These are phyloP conservation scores for Malurus elegans DNA, from an alignment of 2,113 vertebrate genomes.

Conservation along the genomic window DNA sequence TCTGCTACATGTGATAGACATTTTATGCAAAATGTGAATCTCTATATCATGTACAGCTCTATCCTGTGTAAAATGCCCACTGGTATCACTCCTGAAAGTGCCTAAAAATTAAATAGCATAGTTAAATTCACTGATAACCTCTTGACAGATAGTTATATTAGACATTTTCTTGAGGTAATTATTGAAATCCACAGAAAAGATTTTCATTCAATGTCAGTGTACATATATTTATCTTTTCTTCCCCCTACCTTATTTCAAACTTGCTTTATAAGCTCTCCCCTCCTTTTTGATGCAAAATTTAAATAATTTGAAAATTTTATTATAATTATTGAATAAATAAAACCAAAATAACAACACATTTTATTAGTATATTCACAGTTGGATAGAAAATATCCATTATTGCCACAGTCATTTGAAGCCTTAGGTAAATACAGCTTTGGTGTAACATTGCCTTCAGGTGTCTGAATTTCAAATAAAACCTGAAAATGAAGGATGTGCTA, in stretches of 20 bases:
- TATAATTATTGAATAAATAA: background rate
- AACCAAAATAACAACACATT: accelerated
- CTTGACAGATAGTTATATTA: background rate
- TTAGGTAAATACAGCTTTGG: background rate
- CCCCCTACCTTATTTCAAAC: background rate
- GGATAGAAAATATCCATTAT: background rate
- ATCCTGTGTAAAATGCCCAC: background rate
- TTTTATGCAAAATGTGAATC: background rate
- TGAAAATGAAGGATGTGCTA: background rate
- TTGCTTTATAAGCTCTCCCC: background rate
- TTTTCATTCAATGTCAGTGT: background rate
- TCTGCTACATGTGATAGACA: accelerated
- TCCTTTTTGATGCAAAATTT: background rate
- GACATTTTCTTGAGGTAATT: background rate
- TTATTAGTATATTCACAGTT: background rate
- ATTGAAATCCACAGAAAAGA: background rate
- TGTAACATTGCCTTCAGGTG: background rate
- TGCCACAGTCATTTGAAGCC: background rate
- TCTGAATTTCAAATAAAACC: background rate
- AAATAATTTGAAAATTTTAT: background rate
- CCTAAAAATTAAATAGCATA: background rate
- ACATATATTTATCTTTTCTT: background rate
- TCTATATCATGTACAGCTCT: background rate
- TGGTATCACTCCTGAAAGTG: background rate
- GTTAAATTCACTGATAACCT: background rate